A percentile compares a stretch with the other conserved stretches of the same genome.
Conservation (phyloP, 2,888 invertebrate genomes). For the Leucoma salicis region DNA sequence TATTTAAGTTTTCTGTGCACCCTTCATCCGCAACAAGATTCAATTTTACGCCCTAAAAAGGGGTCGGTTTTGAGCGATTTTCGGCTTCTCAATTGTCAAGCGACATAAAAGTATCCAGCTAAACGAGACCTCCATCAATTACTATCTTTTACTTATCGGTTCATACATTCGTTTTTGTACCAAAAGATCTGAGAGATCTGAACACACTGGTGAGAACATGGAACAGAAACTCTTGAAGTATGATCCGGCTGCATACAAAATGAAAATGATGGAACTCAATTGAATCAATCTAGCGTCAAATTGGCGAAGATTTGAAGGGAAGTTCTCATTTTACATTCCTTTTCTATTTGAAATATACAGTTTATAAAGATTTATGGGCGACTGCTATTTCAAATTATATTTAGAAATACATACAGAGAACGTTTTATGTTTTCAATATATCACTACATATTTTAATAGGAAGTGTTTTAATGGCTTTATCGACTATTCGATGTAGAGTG, state of each 20-base stretch:
- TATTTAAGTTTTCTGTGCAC: slow-evolving; percentile 77
- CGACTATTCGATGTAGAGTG: no score
- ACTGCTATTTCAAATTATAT: no score
- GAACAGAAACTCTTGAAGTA: slow-evolving; percentile 62
- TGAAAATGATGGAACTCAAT: slow-evolving; percentile 66
- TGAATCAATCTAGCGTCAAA: slow-evolving; percentile 77
- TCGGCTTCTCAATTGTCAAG: slow-evolving; percentile 72
- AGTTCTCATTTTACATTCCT: slow-evolving; percentile 47
- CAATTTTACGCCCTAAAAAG: slow-evolving; percentile 80
- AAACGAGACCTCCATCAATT: slow-evolving; percentile 51
- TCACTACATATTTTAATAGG: no score
- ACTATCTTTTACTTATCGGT: slow-evolving; percentile 36
- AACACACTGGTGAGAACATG: slow-evolving; percentile 49
- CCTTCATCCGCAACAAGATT: slow-evolving; percentile 79
- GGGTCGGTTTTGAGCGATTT: slow-evolving; percentile 68
- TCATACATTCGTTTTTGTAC: slow-evolving; percentile 31
- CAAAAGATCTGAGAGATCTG: slow-evolving; percentile 45
- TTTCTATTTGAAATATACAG: slow-evolving; percentile 36
- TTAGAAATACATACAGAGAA: no score
- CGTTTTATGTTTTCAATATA: no score
- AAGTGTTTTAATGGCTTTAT: no score
- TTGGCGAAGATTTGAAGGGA: slow-evolving; percentile 59
- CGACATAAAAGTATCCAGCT: slow-evolving; percentile 64
- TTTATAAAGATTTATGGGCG: slow-evolving; percentile 8
- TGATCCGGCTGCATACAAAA: slow-evolving; percentile 73